phyloP scores from a whole-genome alignment of 1,140 invertebrate genomes.

The Drosophila aff. region DNA sequence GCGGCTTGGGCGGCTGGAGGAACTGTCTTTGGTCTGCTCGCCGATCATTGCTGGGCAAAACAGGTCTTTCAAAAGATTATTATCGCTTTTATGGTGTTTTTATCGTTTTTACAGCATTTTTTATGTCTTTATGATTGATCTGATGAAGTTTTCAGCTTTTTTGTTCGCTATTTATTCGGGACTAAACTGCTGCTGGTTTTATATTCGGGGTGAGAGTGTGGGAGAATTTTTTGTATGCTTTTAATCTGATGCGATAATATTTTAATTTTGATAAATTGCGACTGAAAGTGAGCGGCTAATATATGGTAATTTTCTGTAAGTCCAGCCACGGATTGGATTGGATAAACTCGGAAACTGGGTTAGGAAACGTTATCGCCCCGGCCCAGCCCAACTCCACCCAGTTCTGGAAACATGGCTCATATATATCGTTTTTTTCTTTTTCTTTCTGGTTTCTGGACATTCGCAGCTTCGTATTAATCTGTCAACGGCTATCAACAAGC shows the following conservation, averaged over 20 bases:
- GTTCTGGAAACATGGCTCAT: slow-evolving; percentile 25
- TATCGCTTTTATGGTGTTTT: slow-evolving; percentile 76
- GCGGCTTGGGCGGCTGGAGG: slow-evolving; percentile 23
- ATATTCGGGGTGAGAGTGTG: slow-evolving; percentile 66
- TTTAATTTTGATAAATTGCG: slow-evolving; percentile 74
- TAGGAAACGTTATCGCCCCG: slow-evolving; percentile 34
- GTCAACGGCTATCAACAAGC: slow-evolving; percentile 31
- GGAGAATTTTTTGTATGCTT: slow-evolving; percentile 54
- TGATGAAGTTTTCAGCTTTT: slow-evolving; percentile 62
- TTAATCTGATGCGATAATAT: slow-evolving; percentile 71
- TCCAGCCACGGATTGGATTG: slow-evolving; percentile 25
- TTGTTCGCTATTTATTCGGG: slow-evolving; percentile 58
- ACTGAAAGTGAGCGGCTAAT: slow-evolving; percentile 72
- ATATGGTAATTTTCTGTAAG: slow-evolving; percentile 46
- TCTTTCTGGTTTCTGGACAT: slow-evolving; percentile 43
- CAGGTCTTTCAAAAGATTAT: slow-evolving; percentile 79
- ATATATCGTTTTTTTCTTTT: neutral
- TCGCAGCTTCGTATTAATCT: slow-evolving; percentile 40
- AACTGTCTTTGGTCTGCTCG: slow-evolving; percentile 42
- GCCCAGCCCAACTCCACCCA: slow-evolving; percentile 50
- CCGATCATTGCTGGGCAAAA: slow-evolving; percentile 64
- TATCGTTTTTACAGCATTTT: slow-evolving; percentile 71
- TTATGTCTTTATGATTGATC: slow-evolving; percentile 75
- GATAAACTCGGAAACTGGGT: slow-evolving; percentile 37
- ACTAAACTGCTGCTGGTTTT: slow-evolving; percentile 65